These are phyloP conservation scores for Asteroscopus sphinx DNA, from an alignment of 2,888 invertebrate genomes.

Conservation along the genomic window DNA sequence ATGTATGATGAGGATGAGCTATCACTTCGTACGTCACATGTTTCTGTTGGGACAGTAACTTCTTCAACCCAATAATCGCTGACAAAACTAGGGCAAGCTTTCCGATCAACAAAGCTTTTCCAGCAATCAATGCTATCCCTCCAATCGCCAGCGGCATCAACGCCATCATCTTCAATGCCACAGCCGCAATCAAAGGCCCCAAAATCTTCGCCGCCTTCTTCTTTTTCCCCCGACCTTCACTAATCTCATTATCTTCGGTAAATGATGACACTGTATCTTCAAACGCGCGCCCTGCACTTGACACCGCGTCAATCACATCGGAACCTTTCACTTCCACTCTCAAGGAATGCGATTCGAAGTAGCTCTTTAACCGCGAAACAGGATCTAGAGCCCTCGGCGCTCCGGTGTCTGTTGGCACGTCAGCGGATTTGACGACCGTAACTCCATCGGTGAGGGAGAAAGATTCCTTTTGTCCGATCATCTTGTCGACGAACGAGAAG, in stretches of 20 bases:
- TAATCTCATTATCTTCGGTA: conserved; percentile 88
- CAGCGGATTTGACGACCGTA: conserved; percentile 94
- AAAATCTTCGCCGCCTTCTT: conserved; percentile 94
- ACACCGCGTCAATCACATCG: conserved; percentile 94
- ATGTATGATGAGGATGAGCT: conserved; percentile 94
- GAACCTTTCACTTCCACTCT: conserved; percentile 96
- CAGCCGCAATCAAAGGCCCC: conserved; percentile 93
- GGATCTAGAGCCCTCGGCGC: conserved; percentile 94
- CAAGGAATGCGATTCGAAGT: conserved; percentile 94
- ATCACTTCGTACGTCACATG: conserved; percentile 97
- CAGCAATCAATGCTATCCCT: conserved; percentile 95
- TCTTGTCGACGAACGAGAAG: conserved; percentile 96
- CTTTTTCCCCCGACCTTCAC: conserved; percentile 94
- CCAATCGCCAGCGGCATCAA: conserved; percentile 94
- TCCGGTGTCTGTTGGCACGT: conserved; percentile 92
- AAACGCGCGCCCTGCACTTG: conserved; percentile 94
- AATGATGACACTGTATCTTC: conserved; percentile 92
- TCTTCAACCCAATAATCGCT: conserved; percentile 95
- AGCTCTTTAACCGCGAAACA: conserved; percentile 92
- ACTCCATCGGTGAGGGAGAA: conserved; percentile 95
- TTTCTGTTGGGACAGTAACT: conserved; percentile 94
- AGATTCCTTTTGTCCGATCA: conserved; percentile 94
- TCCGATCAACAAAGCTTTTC: conserved; percentile 95
- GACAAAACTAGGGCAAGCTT: conserved; percentile 95
- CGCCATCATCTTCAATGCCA: conserved; percentile 94